Conservation (phyloP, 2,797 vertebrate species). For the Melanotaenia pygmaea region DNA sequence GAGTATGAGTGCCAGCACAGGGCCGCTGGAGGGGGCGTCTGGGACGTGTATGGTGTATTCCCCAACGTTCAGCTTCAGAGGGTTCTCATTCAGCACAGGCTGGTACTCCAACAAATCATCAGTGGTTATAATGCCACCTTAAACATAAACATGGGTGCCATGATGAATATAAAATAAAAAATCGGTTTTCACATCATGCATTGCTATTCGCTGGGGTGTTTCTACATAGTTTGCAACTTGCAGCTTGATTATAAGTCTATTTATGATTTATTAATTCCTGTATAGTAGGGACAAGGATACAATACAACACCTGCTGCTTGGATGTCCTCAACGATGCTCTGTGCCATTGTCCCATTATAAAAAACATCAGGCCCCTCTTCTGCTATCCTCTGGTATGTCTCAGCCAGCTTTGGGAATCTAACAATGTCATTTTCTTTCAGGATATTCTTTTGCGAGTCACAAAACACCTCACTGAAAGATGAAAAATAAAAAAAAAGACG, state of each 20-base stretch:
- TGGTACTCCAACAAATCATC: conserved; percentile 89
- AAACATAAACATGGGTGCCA: conserved; percentile 11
- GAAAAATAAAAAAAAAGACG: conserved; percentile 13
- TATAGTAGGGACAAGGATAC: conserved; percentile 2
- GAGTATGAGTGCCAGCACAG: conserved; percentile 92
- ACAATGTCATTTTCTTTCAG: conserved; percentile 87
- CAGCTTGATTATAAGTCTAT: background rate
- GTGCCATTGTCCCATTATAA: conserved; percentile 85
- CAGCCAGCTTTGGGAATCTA: conserved; percentile 80
- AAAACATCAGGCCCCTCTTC: conserved; percentile 84
- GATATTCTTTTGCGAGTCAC: conserved; percentile 80
- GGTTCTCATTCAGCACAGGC: conserved; percentile 85
- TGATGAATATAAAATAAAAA: conserved; percentile 20
- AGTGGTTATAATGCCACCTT: conserved; percentile 92
- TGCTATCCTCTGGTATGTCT: conserved; percentile 85
- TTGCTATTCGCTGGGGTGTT: background rate
- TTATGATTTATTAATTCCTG: background rate
- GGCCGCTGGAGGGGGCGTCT: conserved; percentile 91
- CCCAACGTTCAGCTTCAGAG: conserved; percentile 84
- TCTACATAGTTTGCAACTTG: background rate
- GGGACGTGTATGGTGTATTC: conserved; percentile 88
- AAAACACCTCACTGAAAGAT: conserved; percentile 82
- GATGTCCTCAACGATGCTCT: conserved; percentile 90
- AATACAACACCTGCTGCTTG: conserved; percentile 81
- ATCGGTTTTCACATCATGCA: background rate